phyloP scores from a whole-genome alignment of 1,140 invertebrate genomes.

The Drosophila erecta region DNA sequence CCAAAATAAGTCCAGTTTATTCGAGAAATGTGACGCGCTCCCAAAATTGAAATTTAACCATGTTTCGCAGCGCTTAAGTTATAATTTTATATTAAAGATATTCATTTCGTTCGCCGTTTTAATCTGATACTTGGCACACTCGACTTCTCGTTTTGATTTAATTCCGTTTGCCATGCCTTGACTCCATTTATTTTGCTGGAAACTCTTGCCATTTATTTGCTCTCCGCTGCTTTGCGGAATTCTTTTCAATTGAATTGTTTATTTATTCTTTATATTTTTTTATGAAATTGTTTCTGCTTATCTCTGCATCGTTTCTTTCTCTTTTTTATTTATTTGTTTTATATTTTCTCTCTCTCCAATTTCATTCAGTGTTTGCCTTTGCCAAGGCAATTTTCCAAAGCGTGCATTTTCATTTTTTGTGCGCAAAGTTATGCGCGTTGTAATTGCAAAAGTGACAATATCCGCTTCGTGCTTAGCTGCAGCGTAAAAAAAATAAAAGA shows the following conservation, averaged over 20 bases:
- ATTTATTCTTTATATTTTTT: constrained; percentile 33
- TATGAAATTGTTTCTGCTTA: constrained; percentile 39
- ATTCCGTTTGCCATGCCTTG: constrained; percentile 24
- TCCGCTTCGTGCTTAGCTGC: constrained; percentile 63
- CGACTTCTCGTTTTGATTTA: constrained; percentile 23
- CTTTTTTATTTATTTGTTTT: constrained; percentile 2
- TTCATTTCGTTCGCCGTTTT: not conserved
- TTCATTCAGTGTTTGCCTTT: constrained; percentile 47
- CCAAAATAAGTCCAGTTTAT: constrained; percentile 1
- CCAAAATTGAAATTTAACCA: constrained; percentile 1
- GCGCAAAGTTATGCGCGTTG: constrained; percentile 62
- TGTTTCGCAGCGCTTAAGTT: not conserved
- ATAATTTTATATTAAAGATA: not conserved
- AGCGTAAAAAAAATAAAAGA: constrained; percentile 25
- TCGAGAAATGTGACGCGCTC: not conserved
- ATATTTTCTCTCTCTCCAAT: constrained; percentile 1
- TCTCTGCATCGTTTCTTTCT: constrained; percentile 28
- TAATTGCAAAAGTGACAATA: constrained; percentile 70
- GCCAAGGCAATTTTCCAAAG: constrained; percentile 54
- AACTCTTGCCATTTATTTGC: constrained; percentile 9
- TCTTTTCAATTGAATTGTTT: constrained; percentile 36
- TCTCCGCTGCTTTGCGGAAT: constrained; percentile 18
- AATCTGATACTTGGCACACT: constrained; percentile 20
- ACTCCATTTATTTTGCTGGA: constrained; percentile 22
- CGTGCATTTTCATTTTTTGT: constrained; percentile 30